Percentiles rank a stretch among this genome's conserved stretches.
These are phyloP conservation scores for Neostethus bicornis DNA, from an alignment of 2,797 vertebrate genomes.

Conservation along the genomic window DNA sequence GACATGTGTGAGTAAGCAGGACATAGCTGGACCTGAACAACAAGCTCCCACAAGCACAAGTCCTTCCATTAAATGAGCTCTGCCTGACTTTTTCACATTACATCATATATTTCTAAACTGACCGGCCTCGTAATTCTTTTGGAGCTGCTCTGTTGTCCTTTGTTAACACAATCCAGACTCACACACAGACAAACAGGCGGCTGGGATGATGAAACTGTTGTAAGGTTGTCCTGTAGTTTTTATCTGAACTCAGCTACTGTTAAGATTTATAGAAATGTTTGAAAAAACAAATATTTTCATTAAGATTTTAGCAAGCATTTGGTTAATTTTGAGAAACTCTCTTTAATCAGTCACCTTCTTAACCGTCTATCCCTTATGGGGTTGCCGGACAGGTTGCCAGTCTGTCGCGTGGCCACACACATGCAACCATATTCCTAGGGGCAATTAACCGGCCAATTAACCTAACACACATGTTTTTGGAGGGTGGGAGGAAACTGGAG, in stretches of 20 bases:
- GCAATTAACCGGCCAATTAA: too few species aligned
- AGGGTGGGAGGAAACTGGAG: too few species aligned
- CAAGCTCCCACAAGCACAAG: slow-evolving; percentile 33
- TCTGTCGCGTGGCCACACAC: too few species aligned
- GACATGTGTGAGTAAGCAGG: slow-evolving; percentile 57
- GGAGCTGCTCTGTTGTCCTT: slow-evolving; percentile 30
- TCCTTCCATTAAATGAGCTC: slow-evolving; percentile 31
- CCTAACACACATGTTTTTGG: too few species aligned
- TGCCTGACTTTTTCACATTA: slow-evolving; percentile 43
- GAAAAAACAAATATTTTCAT: too few species aligned
- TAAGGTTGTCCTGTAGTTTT: neutral
- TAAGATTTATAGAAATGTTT: neutral
- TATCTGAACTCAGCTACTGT: neutral
- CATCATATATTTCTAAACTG: slow-evolving; percentile 38
- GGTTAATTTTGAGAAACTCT: too few species aligned
- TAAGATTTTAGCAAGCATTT: too few species aligned
- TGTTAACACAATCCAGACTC: slow-evolving; percentile 29
- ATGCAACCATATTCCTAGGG: too few species aligned
- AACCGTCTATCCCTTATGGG: too few species aligned
- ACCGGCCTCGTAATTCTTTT: slow-evolving; percentile 38
- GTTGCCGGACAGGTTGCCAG: too few species aligned
- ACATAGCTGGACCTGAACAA: slow-evolving; percentile 30
- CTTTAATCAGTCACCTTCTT: too few species aligned
- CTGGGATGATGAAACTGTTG: slow-evolving; percentile 18
- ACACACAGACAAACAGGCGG: slow-evolving; percentile 11